A percentile compares a stretch with the other conserved stretches of the same genome.
These are phyloP conservation scores for Trissolcus japonicus DNA, from an alignment of 2,888 invertebrate genomes.

Conservation along the genomic window DNA sequence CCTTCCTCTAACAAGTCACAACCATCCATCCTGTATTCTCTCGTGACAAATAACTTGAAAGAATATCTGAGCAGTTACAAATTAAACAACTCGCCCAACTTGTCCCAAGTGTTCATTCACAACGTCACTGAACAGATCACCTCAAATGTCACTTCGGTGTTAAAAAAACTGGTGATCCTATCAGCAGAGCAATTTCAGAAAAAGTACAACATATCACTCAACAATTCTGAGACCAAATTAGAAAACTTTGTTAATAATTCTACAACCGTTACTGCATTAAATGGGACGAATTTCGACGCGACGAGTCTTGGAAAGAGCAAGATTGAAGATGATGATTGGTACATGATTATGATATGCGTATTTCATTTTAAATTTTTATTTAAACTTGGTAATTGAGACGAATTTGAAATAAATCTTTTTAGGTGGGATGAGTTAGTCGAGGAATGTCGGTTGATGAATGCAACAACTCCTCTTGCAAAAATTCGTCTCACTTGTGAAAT, in stretches of 20 bases:
- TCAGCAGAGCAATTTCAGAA: no score
- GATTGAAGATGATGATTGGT: slow-evolving; percentile 55
- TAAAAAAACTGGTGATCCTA: no score
- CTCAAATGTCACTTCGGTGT: no score
- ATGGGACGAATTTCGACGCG: slow-evolving; percentile 11
- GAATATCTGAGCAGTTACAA: no score
- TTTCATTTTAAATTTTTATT: not conserved
- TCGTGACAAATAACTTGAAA: no score
- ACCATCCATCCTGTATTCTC: slow-evolving; percentile 19
- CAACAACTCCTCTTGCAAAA: slow-evolving; percentile 80
- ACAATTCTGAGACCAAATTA: no score
- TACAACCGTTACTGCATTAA: not conserved
- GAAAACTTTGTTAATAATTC: no score
- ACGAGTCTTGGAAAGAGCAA: slow-evolving; percentile 2
- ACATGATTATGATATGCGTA: not conserved
- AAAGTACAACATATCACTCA: no score
- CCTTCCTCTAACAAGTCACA: slow-evolving; percentile 5
- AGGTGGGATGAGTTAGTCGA: slow-evolving; percentile 84
- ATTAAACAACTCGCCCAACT: no score
- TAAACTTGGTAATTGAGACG: not conserved
- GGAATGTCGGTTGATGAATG: slow-evolving; percentile 84
- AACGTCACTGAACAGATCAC: no score
- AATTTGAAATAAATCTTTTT: not conserved
- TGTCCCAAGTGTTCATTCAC: no score
- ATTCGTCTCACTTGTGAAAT: slow-evolving; percentile 88